Base-by-base conservation (phyloP, 2,113 vertebrate genomes). In the Halcyon senegalensis region DNA sequence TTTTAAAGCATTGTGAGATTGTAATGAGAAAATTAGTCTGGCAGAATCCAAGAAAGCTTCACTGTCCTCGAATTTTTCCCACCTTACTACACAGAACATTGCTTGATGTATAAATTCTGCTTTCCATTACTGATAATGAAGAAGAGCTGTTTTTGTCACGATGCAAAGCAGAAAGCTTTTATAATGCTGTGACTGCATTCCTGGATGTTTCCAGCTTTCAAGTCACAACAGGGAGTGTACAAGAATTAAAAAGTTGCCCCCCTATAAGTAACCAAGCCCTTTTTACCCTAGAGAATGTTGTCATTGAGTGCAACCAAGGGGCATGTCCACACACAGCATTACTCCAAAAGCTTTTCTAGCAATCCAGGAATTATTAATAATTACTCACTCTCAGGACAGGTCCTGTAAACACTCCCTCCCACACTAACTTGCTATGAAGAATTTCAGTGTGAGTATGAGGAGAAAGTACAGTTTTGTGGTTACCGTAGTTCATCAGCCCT, bases 401-500 rank as follows among this genome's bases (percentile, higher is more conserved):
- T 92, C 90, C 74, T 91, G 66, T 89, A 48, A 96, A 92, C 69
- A 59, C 58, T 79, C 87, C 92, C 94, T 92, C 95, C 95, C 92
- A 89, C 96, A 69, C 80, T 44, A 53, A 51, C 11, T 50, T 77
- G 68, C 72, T 93, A 3, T 84, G 90, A 94, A 58, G 69, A 23
- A 87, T 95, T 92, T 94, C 89, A 50, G 76, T 44, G 80, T 89
- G 86, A 90, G 43, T 64, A 37, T 60, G 83, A 72, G 92, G 87
- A 92, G 95, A 92, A 95, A 93, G 94, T 83, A n/a, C 5, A 62
- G 67, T 35, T 78, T 55, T 95, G 96, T 95, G 95, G 96, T 97
- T 97, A 56, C 53, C 53, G 62, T 48, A 89, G 56, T 41, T 96
- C 73, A 56, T n/a, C 85, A 93, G 83, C 73, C 83, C 80, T 75